Evolutionary conservation across 2,888 invertebrate species (phyloP), one percentile per base, ranked within the genome.

Genomic region (Aromia moschata): DNA sequence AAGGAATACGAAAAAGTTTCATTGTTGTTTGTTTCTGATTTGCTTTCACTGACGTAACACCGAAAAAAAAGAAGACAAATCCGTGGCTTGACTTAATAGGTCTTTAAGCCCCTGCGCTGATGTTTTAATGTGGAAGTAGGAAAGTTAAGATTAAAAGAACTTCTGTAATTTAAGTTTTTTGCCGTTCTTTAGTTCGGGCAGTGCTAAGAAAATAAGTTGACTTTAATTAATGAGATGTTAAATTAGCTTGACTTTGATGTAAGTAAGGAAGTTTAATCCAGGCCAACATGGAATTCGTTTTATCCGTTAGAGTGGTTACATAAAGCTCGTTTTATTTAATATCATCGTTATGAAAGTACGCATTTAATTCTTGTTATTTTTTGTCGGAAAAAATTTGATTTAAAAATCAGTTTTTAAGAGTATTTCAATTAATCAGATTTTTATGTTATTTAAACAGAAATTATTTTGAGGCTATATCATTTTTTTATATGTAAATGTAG

Each of bases 81-180:
- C 69, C 62, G 60, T 60, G 70, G 70, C 69, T 62, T 58, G 70
- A 71, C 70, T 70, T 67, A 70, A 64, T 65, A 37, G 57, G 61
- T 56, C 67, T 65, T 58, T 60, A 64, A 68, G 67, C 63, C 66
- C 63, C 66, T 67, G 55, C 62, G 67, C 67, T 71, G 71, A 73
- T 70, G 70, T 69, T 70, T 72, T 71, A 71, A 71, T 71, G 73
- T 65, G 65, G 56, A 65, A 68, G 69, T 60, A 63, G 62, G 44
- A 61, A 66, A 67, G 62, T 62, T 60, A 33, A 58, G 65, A 67
- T 68, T 69, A 68, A 67, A 71, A 68, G 65, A 62, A 69, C 61
- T 67, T 69, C 56, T 65, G 60, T 68, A 67, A 69, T 69, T 68
- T 67, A 64, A 64, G 68, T 67, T 65, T n/a, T 66, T 63, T 69